Percentiles rank a stretch among this genome's conserved stretches.
Conservation (phyloP, 1,140 invertebrate species). For the Cherax quadricarinatus region DNA sequence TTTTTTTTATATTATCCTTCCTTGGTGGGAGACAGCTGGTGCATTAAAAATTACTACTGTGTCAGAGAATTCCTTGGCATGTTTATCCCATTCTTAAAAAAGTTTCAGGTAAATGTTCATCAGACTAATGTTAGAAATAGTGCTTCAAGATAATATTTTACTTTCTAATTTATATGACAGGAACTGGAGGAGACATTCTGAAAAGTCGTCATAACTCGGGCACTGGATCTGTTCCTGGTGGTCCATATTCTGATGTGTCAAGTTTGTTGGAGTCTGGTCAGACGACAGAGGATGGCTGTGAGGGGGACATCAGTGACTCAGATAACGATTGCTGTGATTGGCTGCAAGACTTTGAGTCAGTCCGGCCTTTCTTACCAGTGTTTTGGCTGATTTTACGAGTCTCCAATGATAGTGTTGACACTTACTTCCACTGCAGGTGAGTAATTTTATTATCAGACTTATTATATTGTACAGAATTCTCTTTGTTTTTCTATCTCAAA, state of each 20-base stretch:
- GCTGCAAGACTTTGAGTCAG: conserved; percentile 77
- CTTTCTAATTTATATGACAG: neutral
- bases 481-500: too few relatives aligned
- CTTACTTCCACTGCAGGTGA: conserved; percentile 84
- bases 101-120: neutral
- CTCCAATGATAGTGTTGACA: conserved; percentile 80
- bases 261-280: conserved; percentile 78
- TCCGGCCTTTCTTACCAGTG: conserved; percentile 78
- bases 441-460: conserved; percentile 37
- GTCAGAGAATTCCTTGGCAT: too few relatives aligned
- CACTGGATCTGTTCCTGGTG: conserved; percentile 75
- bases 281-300: conserved; percentile 79
- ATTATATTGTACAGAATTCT: neutral
- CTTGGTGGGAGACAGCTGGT: too few relatives aligned
- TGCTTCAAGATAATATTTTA: neutral
- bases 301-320: conserved; percentile 82
- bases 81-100: too few relatives aligned
- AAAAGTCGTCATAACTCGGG: conserved; percentile 66
- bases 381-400: conserved; percentile 88
- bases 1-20: too few relatives aligned
- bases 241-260: conserved; percentile 78
- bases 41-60: too few relatives aligned
- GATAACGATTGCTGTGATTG: conserved; percentile 82
- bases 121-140: neutral
- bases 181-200: conserved; percentile 55